Evolutionary conservation across 1,140 invertebrate genomes (phyloP).

Genomic region (Rhopalosiphum padi): DNA sequence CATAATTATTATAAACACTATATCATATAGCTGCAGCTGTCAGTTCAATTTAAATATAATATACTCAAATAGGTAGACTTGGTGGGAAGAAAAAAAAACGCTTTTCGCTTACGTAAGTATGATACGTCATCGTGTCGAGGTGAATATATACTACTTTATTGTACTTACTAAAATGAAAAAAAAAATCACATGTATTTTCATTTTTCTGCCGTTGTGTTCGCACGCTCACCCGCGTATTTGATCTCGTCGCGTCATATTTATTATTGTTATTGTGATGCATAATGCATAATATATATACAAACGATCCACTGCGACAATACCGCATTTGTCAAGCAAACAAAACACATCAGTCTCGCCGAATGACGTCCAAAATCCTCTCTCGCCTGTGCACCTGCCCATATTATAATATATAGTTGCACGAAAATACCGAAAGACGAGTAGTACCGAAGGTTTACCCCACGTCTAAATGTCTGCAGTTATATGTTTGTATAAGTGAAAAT

Average conservation of each 20-base stretch:
- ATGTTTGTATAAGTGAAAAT: background rate
- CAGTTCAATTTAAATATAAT: background rate
- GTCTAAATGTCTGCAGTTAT: background rate
- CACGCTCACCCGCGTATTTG: background rate
- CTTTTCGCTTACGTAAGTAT: background rate
- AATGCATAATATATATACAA: background rate
- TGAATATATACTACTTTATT: background rate
- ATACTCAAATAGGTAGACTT: background rate
- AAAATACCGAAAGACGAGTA: background rate
- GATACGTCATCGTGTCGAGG: background rate
- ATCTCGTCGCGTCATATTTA: background rate
- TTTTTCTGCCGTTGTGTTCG: background rate
- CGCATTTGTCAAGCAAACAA: slow-evolving; percentile 21
- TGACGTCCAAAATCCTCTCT: slow-evolving; percentile 5
- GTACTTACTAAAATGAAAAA: background rate
- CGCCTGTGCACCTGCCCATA: slow-evolving; percentile 7
- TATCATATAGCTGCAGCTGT: background rate
- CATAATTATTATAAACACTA: background rate
- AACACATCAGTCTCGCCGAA: slow-evolving; percentile 5
- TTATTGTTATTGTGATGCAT: background rate
- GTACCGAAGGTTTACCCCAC: background rate
- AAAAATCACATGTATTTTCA: background rate
- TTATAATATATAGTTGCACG: background rate
- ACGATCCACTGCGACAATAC: background rate
- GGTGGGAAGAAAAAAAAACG: background rate